Evolutionary conservation across 2,888 invertebrate genomes (phyloP).

Genomic region (Spatulosminthurus flaviceps): DNA sequence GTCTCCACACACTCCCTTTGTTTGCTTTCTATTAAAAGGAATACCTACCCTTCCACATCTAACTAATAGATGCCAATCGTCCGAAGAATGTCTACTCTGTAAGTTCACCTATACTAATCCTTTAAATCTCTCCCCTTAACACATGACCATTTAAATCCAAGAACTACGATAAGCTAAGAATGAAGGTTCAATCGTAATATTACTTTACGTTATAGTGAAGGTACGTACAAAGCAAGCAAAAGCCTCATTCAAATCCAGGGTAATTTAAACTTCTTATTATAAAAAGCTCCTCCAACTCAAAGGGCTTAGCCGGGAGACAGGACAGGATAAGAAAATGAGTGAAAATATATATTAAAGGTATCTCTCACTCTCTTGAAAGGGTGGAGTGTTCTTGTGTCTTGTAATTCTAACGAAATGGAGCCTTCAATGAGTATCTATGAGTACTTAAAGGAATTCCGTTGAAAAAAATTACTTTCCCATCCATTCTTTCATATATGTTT

Average conservation of each 20-base stretch:
- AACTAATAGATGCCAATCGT: neutral
- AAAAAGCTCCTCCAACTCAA: constrained; percentile 7
- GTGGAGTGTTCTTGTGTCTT: constrained; percentile 25
- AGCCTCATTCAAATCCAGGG: constrained; percentile 12
- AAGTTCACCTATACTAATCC: constrained; percentile 9
- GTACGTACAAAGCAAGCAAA: neutral
- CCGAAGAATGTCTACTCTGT: neutral
- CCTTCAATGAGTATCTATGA: constrained; percentile 36
- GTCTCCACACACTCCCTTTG: constrained; percentile 20
- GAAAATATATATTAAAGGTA: constrained; percentile 21
- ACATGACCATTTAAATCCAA: constrained; percentile 16
- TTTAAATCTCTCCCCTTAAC: neutral
- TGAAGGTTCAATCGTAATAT: neutral
- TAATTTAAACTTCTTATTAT: constrained; percentile 18
- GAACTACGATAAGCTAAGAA: neutral
- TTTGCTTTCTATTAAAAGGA: constrained; percentile 19
- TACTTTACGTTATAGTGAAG: neutral
- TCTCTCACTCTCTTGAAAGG: constrained; percentile 29
- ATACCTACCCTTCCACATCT: neutral
- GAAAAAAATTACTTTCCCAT: constrained; percentile 37
- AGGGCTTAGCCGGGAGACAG: neutral
- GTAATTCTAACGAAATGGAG: constrained; percentile 16
- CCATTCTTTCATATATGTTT: neutral
- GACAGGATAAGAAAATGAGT: neutral
- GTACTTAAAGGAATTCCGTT: constrained; percentile 27